Evolutionary conservation across 2,113 vertebrate species (phyloP).

Genomic region (Nipponia nippon): DNA sequence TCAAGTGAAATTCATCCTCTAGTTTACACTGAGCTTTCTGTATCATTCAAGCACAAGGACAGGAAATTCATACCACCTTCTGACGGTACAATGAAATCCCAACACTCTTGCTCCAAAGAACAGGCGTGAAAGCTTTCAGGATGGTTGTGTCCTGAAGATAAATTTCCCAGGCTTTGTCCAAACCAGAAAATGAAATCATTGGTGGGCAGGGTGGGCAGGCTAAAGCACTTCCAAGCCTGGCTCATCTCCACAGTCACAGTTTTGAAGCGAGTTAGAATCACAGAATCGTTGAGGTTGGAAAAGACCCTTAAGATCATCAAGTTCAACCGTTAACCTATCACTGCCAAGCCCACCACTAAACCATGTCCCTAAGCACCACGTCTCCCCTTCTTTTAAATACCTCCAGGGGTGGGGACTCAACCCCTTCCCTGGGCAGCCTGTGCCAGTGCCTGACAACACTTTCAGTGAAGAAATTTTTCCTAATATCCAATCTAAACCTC

Average conservation of each 20-base stretch:
- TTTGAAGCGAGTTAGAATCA: background rate
- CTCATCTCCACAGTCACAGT: fast-evolving
- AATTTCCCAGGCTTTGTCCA: background rate
- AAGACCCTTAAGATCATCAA: too few relatives aligned
- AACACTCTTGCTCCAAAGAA: background rate
- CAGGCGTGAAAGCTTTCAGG: background rate
- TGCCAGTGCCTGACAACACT: too few relatives aligned
- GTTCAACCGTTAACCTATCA: too few relatives aligned
- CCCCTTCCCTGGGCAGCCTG: too few relatives aligned
- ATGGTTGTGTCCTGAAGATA: background rate
- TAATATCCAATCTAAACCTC: too few relatives aligned
- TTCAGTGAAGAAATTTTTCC: too few relatives aligned
- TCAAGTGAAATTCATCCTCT: background rate
- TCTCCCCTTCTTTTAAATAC: too few relatives aligned
- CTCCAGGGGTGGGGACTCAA: too few relatives aligned
- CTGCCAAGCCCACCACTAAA: too few relatives aligned
- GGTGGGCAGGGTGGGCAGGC: background rate
- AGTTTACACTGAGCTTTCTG: background rate
- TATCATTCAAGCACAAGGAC: background rate
- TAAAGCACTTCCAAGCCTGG: background rate
- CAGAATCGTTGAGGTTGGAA: too few relatives aligned
- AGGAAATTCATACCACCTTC: background rate
- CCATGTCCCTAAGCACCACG: too few relatives aligned
- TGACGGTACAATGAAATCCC: background rate
- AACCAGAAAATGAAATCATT: background rate